Evolutionary conservation across 2,113 vertebrate genomes (phyloP).

Genomic region (Suricata suricatta): DNA sequence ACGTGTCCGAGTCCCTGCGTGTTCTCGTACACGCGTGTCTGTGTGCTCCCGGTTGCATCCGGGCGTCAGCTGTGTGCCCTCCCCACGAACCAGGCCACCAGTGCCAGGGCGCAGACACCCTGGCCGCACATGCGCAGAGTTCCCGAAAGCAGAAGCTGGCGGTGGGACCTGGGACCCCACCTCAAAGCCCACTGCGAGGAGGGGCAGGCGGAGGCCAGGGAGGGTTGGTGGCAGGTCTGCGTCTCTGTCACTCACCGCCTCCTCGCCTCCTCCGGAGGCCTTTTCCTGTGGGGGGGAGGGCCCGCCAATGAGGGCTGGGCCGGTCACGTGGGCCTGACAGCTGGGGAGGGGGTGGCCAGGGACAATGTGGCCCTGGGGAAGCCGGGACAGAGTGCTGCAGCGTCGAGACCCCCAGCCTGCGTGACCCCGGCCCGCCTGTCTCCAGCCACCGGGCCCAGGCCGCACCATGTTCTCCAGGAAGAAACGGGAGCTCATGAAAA

Average conservation of each 20-base stretch:
- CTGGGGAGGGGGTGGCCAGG: conserved; percentile 58
- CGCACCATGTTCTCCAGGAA: conserved; percentile 94
- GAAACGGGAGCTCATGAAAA: conserved; percentile 95
- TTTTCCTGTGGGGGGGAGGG: conserved; percentile 58
- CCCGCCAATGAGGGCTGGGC: conserved; percentile 41
- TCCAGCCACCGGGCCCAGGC: accelerated
- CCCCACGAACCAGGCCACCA: accelerated
- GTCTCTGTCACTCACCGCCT: neutral
- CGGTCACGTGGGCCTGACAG: conserved; percentile 75
- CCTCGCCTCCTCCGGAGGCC: conserved; percentile 19
- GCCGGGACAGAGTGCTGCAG: neutral
- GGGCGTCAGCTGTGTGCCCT: neutral
- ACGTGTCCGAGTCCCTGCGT: accelerated
- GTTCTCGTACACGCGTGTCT: neutral
- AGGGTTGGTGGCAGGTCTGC: neutral
- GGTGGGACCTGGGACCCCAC: neutral
- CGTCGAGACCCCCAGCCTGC: neutral
- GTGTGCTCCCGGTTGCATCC: too few relatives aligned
- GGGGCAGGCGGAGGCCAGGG: conserved; percentile 43
- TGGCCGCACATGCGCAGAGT: accelerated
- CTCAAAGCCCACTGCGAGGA: conserved; percentile 46
- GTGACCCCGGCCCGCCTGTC: neutral
- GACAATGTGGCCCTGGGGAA: conserved; percentile 43
- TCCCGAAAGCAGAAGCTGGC: neutral
- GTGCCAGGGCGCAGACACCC: neutral